phyloP scores from a whole-genome alignment of 2,888 invertebrate species.

The Cephalotes varians region DNA sequence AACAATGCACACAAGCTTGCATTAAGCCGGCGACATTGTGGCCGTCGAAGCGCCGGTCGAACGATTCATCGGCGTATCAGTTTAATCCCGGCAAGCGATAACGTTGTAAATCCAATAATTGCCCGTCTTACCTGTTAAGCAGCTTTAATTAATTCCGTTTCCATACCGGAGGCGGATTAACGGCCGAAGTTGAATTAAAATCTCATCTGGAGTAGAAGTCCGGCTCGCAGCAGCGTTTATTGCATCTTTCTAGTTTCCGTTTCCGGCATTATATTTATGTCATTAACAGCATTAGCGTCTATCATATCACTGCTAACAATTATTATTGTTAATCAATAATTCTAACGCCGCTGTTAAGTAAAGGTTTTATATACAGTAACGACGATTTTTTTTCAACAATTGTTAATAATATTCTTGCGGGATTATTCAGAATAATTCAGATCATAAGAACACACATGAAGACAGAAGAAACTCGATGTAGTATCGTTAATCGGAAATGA shows the following conservation, averaged over 20 bases:
- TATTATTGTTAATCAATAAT: neutral
- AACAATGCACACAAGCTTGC: constrained; percentile 14
- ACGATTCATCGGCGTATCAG: constrained; percentile 71
- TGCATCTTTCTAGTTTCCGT: neutral
- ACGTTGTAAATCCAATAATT: constrained; percentile 77
- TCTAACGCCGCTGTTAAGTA: neutral
- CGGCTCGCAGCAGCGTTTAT: constrained; percentile 21
- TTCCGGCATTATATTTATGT: neutral
- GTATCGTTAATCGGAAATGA: constrained; percentile 28
- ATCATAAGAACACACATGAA: neutral
- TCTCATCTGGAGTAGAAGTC: constrained; percentile 65
- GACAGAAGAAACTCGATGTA: neutral
- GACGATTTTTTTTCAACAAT: neutral
- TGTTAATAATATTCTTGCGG: neutral
- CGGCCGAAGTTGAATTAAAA: constrained; percentile 76
- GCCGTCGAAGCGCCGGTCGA: constrained; percentile 34
- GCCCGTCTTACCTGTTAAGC: constrained; percentile 71
- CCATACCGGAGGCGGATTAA: constrained; percentile 69
- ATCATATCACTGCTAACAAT: neutral
- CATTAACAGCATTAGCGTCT: neutral
- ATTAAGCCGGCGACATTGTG: constrained; percentile 27
- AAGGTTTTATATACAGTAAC: neutral
- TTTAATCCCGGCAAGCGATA: constrained; percentile 70
- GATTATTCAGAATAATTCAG: no score
- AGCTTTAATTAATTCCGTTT: constrained; percentile 77